Percentiles rank a stretch among this genome's conserved stretches.
Evolutionary conservation across 2,113 vertebrate genomes (phyloP).

Genomic region (Vicugna pacos): DNA sequence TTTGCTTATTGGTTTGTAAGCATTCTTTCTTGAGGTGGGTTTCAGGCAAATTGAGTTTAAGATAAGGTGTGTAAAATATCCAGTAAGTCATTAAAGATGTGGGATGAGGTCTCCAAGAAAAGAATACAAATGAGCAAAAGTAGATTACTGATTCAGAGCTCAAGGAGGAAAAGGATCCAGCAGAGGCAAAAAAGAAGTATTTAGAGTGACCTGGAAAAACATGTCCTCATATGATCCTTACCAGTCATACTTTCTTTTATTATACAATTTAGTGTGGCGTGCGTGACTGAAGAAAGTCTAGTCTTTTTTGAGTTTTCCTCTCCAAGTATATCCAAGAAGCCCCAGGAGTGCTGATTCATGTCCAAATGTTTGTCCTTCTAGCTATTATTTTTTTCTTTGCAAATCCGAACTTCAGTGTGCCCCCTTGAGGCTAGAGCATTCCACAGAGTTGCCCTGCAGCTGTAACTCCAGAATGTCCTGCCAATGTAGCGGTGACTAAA

Average conservation of each 20-base stretch:
- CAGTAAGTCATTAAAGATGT: constrained; percentile 10
- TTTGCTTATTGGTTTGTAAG: constrained; percentile 38
- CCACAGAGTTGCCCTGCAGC: neutral
- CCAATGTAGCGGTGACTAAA: neutral
- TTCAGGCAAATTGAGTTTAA: constrained; percentile 34
- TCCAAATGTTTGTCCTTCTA: neutral
- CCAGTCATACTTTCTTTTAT: neutral
- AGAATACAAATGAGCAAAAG: constrained; percentile 32
- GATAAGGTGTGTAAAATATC: constrained; percentile 21
- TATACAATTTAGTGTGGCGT: neutral
- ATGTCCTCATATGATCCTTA: constrained; percentile 48
- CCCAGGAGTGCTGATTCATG: neutral
- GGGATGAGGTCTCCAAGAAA: neutral
- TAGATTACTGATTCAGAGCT: constrained; percentile 8
- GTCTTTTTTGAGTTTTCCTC: neutral
- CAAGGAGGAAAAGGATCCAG: constrained; percentile 7
- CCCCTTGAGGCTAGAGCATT: neutral
- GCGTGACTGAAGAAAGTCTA: neutral
- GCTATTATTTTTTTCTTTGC: neutral
- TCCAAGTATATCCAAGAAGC: neutral
- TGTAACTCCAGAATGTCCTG: neutral
- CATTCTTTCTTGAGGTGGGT: neutral
- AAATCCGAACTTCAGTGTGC: neutral
- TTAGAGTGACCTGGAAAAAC: constrained; percentile 54
- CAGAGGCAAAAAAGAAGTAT: constrained; percentile 3